phyloP scores from a whole-genome alignment of 2,797 vertebrate genomes.

The Leptoclinus maculatus region DNA sequence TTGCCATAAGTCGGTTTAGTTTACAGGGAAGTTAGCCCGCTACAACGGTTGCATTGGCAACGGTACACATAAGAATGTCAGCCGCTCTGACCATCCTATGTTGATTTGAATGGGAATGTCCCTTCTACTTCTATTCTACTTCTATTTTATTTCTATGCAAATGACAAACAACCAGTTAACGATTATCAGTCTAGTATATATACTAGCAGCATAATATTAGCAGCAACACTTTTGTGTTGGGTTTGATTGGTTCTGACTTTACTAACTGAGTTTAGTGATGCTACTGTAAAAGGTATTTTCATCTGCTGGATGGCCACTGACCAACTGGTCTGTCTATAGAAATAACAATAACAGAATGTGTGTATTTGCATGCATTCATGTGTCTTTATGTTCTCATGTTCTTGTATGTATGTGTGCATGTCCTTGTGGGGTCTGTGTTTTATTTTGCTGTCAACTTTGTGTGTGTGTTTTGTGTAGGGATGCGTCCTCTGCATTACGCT shows the following conservation, averaged over 20 bases:
- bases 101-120: too few species aligned
- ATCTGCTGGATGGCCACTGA: not conserved
- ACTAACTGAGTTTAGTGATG: not conserved
- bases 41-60: not conserved
- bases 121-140: too few species aligned
- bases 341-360: not conserved
- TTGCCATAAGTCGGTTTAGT: not conserved
- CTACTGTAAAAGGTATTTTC: slow-evolving; percentile 5
- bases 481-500: slow-evolving; percentile 96
- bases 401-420: slow-evolving; percentile 37
- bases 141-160: too few species aligned
- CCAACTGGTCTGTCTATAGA: slow-evolving; percentile 12
- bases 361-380: slow-evolving; percentile 38
- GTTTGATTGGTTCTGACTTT: not conserved
- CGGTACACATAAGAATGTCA: not conserved
- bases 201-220: not conserved
- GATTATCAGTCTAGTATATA: too few species aligned
- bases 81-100: too few species aligned
- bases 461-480: slow-evolving; percentile 82
- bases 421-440: slow-evolving; percentile 45
- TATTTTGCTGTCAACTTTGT: slow-evolving; percentile 32
- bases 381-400: slow-evolving; percentile 23
- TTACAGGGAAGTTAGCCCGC: not conserved
- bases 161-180: too few species aligned
- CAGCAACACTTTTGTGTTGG: not conserved